Evolutionary conservation across 2,888 invertebrate species (phyloP).

Genomic region (Gastrophysa polygoni): DNA sequence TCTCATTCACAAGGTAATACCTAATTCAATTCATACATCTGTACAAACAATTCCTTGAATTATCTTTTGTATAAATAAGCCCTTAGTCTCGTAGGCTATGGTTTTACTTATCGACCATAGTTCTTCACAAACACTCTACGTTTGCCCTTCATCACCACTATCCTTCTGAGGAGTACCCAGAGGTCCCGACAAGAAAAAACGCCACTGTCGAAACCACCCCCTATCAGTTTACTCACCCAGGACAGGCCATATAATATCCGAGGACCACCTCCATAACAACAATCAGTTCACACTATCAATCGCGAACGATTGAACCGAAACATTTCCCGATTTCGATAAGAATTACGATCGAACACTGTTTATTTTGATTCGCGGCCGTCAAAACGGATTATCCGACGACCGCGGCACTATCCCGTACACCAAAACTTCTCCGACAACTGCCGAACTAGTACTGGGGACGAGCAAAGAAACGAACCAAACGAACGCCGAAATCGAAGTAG

Average conservation of each 20-base stretch:
- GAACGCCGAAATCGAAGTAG: neutral
- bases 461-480: neutral
- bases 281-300: constrained; percentile 4
- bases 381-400: neutral
- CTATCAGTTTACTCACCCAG: constrained; percentile 23
- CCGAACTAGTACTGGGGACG: neutral
- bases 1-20: no score
- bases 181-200: no score
- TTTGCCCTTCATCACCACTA: no score
- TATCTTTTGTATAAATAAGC: no score
- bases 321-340: neutral
- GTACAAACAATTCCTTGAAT: no score
- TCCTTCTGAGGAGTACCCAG: no score
- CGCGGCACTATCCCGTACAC: neutral
- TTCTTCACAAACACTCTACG: no score
- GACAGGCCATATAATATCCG: constrained; percentile 34
- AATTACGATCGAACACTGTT: neutral
- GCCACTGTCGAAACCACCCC: neutral
- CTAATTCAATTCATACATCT: no score
- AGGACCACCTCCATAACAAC: constrained; percentile 31
- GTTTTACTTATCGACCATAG: no score
- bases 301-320: constrained; percentile 2
- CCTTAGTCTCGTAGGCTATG: no score
- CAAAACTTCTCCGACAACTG: no score
- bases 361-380: no score